These are phyloP conservation scores for Netelia virgata DNA, from an alignment of 2,888 invertebrate genomes.

Conservation along the genomic window DNA sequence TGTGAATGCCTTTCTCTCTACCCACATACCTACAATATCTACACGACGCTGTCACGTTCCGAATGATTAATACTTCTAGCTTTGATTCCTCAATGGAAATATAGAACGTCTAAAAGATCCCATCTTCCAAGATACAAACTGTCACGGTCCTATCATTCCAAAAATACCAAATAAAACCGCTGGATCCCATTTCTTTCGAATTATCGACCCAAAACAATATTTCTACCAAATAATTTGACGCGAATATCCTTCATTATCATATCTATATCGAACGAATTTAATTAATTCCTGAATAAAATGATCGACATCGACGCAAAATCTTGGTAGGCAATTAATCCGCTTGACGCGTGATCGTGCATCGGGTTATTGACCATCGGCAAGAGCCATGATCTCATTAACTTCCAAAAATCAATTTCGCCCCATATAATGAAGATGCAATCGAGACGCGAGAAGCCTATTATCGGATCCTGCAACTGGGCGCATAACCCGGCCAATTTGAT, in stretches of 20 bases:
- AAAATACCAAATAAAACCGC: too few relatives aligned
- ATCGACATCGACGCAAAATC: too few relatives aligned
- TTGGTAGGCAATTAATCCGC: too few relatives aligned
- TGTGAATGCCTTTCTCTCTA: background rate
- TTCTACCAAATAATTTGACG: too few relatives aligned
- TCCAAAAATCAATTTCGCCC: constrained; percentile 29
- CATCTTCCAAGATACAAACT: background rate
- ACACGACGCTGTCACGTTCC: constrained; percentile 6
- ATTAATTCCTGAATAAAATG: too few relatives aligned
- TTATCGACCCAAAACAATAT: too few relatives aligned
- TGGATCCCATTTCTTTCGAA: too few relatives aligned
- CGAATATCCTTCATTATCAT: too few relatives aligned
- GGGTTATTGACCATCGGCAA: too few relatives aligned
- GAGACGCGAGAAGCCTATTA: constrained; percentile 39
- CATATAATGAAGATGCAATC: constrained; percentile 35
- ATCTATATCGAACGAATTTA: too few relatives aligned
- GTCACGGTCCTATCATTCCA: too few relatives aligned
- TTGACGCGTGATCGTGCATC: too few relatives aligned
- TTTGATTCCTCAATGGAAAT: background rate
- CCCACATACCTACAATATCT: background rate
- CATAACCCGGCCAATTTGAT: constrained; percentile 14
- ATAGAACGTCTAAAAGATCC: background rate
- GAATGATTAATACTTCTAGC: constrained; percentile 34
- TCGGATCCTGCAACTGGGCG: constrained; percentile 17
- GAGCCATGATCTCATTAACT: background rate